These are phyloP conservation scores for Mohoua ochrocephala DNA, from an alignment of 2,113 vertebrate species.

Conservation along the genomic window DNA sequence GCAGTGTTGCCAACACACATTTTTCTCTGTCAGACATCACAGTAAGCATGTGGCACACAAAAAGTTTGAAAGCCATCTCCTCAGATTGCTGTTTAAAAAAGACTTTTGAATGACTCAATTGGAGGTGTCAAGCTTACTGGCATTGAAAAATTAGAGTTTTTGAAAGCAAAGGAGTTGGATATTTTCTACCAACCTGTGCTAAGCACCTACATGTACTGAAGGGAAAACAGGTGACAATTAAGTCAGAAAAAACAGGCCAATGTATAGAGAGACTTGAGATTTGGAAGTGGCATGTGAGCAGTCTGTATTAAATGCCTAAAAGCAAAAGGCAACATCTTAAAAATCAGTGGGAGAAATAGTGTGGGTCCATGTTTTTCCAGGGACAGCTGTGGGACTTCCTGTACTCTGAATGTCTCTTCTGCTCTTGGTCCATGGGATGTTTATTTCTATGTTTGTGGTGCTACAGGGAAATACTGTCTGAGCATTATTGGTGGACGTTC, in stretches of 20 bases:
- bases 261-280: background rate
- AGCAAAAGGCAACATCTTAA: background rate
- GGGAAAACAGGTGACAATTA: background rate
- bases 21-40: constrained; percentile 33
- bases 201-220: background rate
- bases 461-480: background rate
- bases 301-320: background rate
- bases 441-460: background rate
- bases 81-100: background rate
- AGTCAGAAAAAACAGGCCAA: background rate
- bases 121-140: background rate
- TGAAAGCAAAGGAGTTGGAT: background rate
- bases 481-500: background rate
- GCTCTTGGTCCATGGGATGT: background rate
- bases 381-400: background rate
- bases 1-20: background rate
- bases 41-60: background rate
- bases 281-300: background rate
- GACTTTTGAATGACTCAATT: background rate
- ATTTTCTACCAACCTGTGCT: background rate
- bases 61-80: constrained; percentile 18
- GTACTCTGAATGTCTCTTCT: background rate
- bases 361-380: background rate
- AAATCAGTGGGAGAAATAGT: background rate
- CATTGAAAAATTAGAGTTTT: background rate